Percentiles rank a stretch among this genome's conserved stretches.
Conservation (phyloP, 2,888 invertebrate species). For the Craniophora ligustri region DNA sequence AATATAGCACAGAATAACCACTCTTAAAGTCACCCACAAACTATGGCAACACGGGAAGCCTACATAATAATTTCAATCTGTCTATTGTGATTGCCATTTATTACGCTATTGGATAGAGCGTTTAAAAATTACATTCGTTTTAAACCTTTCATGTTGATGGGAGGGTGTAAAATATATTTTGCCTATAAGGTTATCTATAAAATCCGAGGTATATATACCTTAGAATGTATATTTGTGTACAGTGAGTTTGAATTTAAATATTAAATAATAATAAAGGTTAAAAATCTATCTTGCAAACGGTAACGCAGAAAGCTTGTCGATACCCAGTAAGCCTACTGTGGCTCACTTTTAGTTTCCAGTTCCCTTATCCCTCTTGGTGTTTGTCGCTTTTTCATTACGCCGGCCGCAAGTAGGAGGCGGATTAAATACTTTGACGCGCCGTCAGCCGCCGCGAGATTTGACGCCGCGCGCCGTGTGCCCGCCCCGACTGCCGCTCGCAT, state of each 20-base stretch:
- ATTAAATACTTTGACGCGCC: constrained; percentile 64
- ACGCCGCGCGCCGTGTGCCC: constrained; percentile 19
- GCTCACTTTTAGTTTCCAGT: neutral
- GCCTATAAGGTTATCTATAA: too few relatives aligned
- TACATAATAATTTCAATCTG: too few relatives aligned
- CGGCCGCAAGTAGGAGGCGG: constrained; percentile 49
- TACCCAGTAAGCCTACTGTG: constrained; percentile 12
- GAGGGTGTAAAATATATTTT: too few relatives aligned
- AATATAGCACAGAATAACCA: constrained; percentile 1
- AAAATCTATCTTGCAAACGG: too few relatives aligned
- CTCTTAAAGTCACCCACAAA: neutral
- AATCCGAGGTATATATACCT: too few relatives aligned
- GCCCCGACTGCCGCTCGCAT: constrained; percentile 6
- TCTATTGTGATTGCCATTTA: neutral
- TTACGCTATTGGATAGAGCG: neutral
- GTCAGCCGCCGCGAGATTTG: constrained; percentile 33
- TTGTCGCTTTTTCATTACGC: constrained; percentile 63
- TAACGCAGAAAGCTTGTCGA: too few relatives aligned
- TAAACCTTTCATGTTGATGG: neutral
- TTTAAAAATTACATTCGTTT: neutral
- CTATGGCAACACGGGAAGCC: too few relatives aligned
- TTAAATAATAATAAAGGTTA: too few relatives aligned
- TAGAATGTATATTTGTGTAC: too few relatives aligned
- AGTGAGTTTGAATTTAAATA: neutral
- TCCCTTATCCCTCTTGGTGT: constrained; percentile 23